phyloP scores from a whole-genome alignment of 2,797 vertebrate genomes.

The Brachyrhaphis roseni region DNA sequence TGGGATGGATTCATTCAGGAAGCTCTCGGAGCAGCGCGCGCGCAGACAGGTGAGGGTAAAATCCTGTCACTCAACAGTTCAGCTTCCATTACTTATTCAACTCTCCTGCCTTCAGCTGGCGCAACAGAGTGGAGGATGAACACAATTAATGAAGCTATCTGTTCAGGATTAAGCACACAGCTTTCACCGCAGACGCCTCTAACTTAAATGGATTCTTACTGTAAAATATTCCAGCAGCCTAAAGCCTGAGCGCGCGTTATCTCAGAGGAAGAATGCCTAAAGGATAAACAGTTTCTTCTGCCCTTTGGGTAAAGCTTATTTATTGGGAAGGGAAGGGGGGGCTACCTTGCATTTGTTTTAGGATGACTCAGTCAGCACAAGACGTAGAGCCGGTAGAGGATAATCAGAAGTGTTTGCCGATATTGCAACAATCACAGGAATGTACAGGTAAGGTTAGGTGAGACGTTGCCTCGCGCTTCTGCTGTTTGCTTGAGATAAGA shows the following conservation, averaged over 20 bases:
- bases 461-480: slow-evolving; percentile 60
- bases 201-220: slow-evolving; percentile 58
- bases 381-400: slow-evolving; percentile 30
- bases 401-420: slow-evolving; percentile 46
- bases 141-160: slow-evolving; percentile 74
- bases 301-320: slow-evolving; percentile 64
- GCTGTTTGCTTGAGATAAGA: slow-evolving; percentile 74
- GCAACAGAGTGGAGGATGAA: slow-evolving; percentile 44
- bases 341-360: slow-evolving; percentile 62
- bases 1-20: slow-evolving; percentile 42
- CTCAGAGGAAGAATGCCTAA: slow-evolving; percentile 52
- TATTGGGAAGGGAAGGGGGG: slow-evolving; percentile 3
- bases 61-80: slow-evolving; percentile 67
- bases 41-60: slow-evolving; percentile 60
- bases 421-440: slow-evolving; percentile 63
- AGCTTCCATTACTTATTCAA: slow-evolving; percentile 56
- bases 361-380: slow-evolving; percentile 66
- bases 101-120: slow-evolving; percentile 36
- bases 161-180: slow-evolving; percentile 65
- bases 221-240: slow-evolving; percentile 60
- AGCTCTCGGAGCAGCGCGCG: slow-evolving; percentile 30
- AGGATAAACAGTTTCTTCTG: slow-evolving; percentile 67
- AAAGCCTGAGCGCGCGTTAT: slow-evolving; percentile 63
- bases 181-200: slow-evolving; percentile 41
- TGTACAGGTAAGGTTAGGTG: slow-evolving; percentile 57